phyloP scores from a whole-genome alignment of 2,797 vertebrate genomes.

The Falco peregrinus region DNA sequence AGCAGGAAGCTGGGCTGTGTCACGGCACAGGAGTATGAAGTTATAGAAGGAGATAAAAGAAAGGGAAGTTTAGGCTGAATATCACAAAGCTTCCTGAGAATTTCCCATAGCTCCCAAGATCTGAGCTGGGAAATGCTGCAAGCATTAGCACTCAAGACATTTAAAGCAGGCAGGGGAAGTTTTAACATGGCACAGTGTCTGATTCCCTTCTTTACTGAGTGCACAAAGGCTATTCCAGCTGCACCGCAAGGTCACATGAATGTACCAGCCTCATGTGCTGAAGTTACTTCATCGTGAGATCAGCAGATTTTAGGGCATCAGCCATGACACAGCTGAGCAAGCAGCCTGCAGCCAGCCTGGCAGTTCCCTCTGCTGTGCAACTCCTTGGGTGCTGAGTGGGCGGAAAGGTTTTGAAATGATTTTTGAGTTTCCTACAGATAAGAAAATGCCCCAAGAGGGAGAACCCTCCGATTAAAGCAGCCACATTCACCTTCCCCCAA shows the following conservation, averaged over 20 bases:
- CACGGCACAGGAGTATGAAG: background rate
- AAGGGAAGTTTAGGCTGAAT: conserved; percentile 41
- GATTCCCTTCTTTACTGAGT: background rate
- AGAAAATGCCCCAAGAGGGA: background rate
- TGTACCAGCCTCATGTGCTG: background rate
- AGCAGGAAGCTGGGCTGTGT: background rate
- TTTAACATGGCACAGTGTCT: accelerated
- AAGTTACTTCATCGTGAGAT: background rate
- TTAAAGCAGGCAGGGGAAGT: background rate
- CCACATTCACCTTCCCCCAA: background rate
- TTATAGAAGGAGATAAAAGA: conserved; percentile 10
- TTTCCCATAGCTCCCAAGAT: background rate
- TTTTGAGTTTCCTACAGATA: background rate
- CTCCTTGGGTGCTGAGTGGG: background rate
- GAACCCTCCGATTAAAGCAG: background rate
- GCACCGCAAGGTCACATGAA: background rate
- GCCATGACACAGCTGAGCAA: background rate
- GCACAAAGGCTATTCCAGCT: background rate
- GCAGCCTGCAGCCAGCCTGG: background rate
- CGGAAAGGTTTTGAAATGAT: background rate
- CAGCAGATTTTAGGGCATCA: background rate
- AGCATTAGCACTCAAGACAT: background rate
- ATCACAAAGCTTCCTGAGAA: background rate
- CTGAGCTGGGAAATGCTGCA: background rate
- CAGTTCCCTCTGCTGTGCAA: background rate